Evolutionary conservation across 2,113 vertebrate species (phyloP), one percentile per base, ranked within the genome.

Genomic region (Corythaeola cristata): DNA sequence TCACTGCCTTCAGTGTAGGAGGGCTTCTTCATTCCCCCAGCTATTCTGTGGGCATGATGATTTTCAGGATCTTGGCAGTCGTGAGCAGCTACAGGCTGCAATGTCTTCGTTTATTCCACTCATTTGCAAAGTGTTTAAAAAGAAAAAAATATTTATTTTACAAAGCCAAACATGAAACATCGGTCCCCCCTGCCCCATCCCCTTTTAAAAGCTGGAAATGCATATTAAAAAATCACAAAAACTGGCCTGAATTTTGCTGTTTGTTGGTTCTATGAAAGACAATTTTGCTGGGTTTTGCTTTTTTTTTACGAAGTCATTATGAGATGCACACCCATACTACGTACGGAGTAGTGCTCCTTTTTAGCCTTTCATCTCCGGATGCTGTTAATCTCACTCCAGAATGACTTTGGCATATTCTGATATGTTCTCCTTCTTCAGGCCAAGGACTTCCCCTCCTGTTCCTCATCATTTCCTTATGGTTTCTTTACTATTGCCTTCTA

Each of bases 131-230:
- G 47, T 39, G 50, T 62, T 87, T 85, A 32, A 53, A 62, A 81
- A 45, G 59, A 12, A 53, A 88, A 21, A 66, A 47, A 5, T 23
- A 39, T 1, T 68, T 60, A 49, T 49, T 91, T 83, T n/a, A 50
- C 37, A 85, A 78, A 37, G 47, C 0, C 6, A 66, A 72, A 37
- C n/a, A 12, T 63, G 49, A 49, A 88, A 6, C 39, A 47, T 14
- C 47, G 35, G 12, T 15, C 32, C 32, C 9, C 18, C 15, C 13
- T 0, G 0, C 71, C 45, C 19, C 12, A 41, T 6, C 32, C 23
- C 17, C 23, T 47, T 39, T 55, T 15, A 37, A 33, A 59, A 50
- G 41, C 17, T 68, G 32, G 28, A 59, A 55, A 9, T 30, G 21
- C 8, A 22, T 3, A 19, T 15, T 24, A 58, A 66, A 39, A 74